phyloP scores from a whole-genome alignment of 2,113 vertebrate genomes.

The Xyliphius kryptos region DNA sequence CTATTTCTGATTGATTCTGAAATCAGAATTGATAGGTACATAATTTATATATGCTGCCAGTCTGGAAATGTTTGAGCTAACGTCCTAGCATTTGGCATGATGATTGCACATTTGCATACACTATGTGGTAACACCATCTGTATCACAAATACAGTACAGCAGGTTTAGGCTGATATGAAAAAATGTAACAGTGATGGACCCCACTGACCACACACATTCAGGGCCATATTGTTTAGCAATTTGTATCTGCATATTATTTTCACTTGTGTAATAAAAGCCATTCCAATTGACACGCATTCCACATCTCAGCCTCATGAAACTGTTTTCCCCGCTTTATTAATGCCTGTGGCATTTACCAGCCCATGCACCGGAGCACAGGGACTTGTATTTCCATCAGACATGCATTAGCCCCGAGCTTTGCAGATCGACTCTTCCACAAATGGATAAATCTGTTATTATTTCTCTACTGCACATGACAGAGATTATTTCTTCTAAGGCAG shows the following conservation, averaged over 20 bases:
- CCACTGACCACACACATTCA: neutral
- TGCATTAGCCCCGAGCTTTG: too few relatives aligned
- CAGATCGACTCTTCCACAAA: too few relatives aligned
- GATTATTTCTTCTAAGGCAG: neutral
- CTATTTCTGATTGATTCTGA: neutral
- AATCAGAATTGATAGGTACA: neutral
- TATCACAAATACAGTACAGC: conserved; percentile 1
- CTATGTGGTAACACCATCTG: conserved; percentile 4
- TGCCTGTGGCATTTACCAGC: conserved; percentile 16
- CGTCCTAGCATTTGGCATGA: neutral
- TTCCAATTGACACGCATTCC: neutral
- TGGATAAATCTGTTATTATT: too few relatives aligned
- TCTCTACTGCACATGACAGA: neutral
- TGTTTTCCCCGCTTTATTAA: too few relatives aligned
- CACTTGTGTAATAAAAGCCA: conserved; percentile 1
- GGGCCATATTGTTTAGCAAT: neutral
- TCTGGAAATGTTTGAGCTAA: neutral
- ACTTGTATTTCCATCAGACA: neutral
- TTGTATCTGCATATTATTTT: neutral
- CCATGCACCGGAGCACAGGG: neutral
- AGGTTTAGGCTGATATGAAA: neutral
- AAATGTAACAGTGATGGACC: neutral
- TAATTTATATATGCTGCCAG: conserved; percentile 2
- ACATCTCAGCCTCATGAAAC: conserved; percentile 9
- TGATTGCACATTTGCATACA: conserved; percentile 6